Base-by-base conservation (phyloP, 1,140 invertebrate species). In the Fragariocoptes setiger region DNA sequence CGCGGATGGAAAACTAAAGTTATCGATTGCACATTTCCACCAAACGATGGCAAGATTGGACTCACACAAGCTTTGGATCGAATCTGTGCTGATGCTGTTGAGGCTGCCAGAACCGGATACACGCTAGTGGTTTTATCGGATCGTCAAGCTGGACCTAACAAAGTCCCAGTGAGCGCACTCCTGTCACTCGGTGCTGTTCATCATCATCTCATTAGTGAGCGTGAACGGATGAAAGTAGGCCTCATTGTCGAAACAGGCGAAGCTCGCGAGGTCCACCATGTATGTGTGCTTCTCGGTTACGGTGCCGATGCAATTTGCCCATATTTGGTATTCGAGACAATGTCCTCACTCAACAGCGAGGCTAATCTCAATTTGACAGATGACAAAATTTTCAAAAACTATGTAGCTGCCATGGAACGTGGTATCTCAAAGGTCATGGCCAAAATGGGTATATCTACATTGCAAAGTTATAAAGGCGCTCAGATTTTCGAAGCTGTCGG, bases 401-500 rank as follows among this genome's bases (percentile, higher is more conserved):
- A 73, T 55, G 61, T 62, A 17, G 63, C 65, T 35, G 68, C 69
- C 4, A 67, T 78, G 51, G 75, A 78, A 53, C 68, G 72, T 12
- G 77, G 77, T 41, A 69, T 80, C 42, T 66, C 74, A 1, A 38
- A 51, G 52, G 64, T 94, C 0, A 97, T 99, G 90, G 88, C 90
- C 1, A 99, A 99, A 60, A 99, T 99, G 90, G 90, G 90, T 31
- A 97, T 97, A 52, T 90, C 83, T 35, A 97, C 88, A 1, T 60
- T 97, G 15, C 88, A 97, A 55, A 92, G 83, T n/a, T 99, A 97
- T 58, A 95, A 95, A 63, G 80, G 85, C 48, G 90, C 90, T 3
- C 90, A 97, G 62, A 97, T 97, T 48, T 99, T 99, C 56, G 90
- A 99, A 62, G 86, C 86, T 18, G 83, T 99, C 19, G 90, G 90